Base-by-base conservation (phyloP, 2,797 vertebrate genomes). In the Channa striata region DNA sequence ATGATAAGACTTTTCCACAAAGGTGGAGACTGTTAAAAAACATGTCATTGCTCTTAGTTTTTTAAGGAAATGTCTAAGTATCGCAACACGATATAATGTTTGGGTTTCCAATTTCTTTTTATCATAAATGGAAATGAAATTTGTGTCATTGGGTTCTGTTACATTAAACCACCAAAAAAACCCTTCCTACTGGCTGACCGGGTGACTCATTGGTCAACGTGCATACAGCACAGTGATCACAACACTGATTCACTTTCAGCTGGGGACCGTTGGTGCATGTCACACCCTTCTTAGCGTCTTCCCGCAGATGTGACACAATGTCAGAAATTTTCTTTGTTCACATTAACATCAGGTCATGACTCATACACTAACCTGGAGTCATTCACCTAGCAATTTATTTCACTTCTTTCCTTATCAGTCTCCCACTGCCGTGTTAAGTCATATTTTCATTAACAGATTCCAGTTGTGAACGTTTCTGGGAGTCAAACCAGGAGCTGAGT, bases 401-500 rank as follows among this genome's bases (percentile, higher is more conserved):
- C 16, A 19, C 25, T 10, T 72, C 7, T 7, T 19, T 44, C 11
- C 9, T 49, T 25, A 8, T 48, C 23, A 17, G 13, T 17, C 39
- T 56, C 36, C 6, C 47, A 6, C 20, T 51, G 17, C 11, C 14
- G 53, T 62, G 60, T 63, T 51, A 11, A 52, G 39, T 7, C 3
- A 11, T 84, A 62, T 48, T 65, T 53, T 69, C 36, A 6, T 57
- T 66, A 30, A 4, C 72, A 96, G 95, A 91, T 51, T 84, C 82
- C 4, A 91, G 87, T 49, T 99, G 97, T 20, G 93, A 94, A 0
- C 51, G 63, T 8, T 89, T 97, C 69, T 99, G 97, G 97, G 93
- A 97, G 81, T 94, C 93, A 40, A 94, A 94, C 81, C 82, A 88
- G 2, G 81, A 87, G 43, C 93, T 95, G 2, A 80, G 68, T 0